Evolutionary conservation across 2,888 invertebrate species (phyloP).

Genomic region (Lissonota sp.): DNA sequence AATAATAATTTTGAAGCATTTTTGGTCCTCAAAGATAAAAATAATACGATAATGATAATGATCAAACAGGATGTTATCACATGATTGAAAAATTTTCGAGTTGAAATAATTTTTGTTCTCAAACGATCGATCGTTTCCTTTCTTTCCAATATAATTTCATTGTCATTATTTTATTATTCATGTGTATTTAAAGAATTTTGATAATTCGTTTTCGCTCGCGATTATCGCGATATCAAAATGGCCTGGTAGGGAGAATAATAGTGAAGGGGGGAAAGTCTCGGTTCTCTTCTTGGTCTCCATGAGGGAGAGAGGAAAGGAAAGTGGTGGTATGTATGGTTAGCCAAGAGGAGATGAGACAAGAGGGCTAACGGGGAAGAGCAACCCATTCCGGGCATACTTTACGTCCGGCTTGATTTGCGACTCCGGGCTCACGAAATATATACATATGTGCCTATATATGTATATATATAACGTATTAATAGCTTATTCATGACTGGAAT

Average conservation of each 20-base stretch:
- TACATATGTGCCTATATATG: slow-evolving; percentile 47
- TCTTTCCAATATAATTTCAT: no score
- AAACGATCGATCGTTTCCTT: no score
- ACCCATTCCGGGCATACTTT: slow-evolving; percentile 76
- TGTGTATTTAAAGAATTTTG: no score
- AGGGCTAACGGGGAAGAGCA: slow-evolving; percentile 55
- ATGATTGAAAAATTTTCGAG: no score
- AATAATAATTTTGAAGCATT: not conserved
- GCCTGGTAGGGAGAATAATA: not conserved
- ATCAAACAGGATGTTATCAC: no score
- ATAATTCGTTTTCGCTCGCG: no score
- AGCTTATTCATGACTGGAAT: slow-evolving; percentile 76
- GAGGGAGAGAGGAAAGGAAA: no score
- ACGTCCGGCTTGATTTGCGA: slow-evolving; percentile 77
- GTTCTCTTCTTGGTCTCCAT: not conserved
- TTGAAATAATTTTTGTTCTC: no score
- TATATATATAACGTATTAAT: slow-evolving; percentile 64
- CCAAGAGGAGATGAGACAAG: slow-evolving; percentile 30
- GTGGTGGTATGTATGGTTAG: slow-evolving; percentile 2
- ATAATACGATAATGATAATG: no score
- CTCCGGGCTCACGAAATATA: slow-evolving; percentile 61
- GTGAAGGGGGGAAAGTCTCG: not conserved
- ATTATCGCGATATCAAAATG: no score
- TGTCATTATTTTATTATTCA: no score
- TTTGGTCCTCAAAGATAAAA: no score